A percentile compares a stretch with the other conserved stretches of the same genome.
phyloP scores from a whole-genome alignment of 2,113 vertebrate species.

The Heloderma charlesbogerti region DNA sequence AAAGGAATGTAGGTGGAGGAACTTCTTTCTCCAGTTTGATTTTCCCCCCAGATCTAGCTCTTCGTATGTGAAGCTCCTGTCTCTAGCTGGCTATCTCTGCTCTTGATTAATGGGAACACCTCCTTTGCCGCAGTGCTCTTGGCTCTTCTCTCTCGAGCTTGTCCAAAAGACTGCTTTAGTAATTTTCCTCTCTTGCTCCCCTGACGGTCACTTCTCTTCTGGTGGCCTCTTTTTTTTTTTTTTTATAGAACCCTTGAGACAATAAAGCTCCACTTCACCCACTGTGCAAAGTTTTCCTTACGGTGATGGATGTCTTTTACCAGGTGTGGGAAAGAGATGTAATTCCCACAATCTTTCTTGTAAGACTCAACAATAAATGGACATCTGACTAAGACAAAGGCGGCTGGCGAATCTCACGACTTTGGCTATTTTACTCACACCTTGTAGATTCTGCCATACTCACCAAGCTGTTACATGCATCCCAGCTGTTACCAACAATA shows the following conservation, averaged over 20 bases:
- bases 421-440: background rate
- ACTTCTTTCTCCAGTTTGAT: background rate
- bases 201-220: conserved; percentile 18
- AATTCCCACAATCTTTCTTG: background rate
- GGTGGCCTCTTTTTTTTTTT: background rate
- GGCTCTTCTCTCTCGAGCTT: conserved; percentile 14
- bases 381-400: conserved; percentile 3
- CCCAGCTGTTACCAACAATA: background rate
- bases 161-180: conserved; percentile 1
- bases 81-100: background rate
- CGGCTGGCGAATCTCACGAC: background rate
- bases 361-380: background rate
- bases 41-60: background rate
- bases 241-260: conserved; percentile 15
- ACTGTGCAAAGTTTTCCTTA: background rate
- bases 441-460: background rate
- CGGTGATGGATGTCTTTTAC: conserved; percentile 12
- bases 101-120: conserved; percentile 11
- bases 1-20: background rate
- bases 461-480: background rate
- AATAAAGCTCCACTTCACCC: background rate
- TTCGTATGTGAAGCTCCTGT: background rate
- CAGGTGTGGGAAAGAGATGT: background rate
- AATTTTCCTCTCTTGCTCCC: conserved; percentile 25
- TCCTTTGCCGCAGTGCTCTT: conserved; percentile 14